Conservation (phyloP, 2,888 invertebrate species). For the Caenorhabditis becei region DNA sequence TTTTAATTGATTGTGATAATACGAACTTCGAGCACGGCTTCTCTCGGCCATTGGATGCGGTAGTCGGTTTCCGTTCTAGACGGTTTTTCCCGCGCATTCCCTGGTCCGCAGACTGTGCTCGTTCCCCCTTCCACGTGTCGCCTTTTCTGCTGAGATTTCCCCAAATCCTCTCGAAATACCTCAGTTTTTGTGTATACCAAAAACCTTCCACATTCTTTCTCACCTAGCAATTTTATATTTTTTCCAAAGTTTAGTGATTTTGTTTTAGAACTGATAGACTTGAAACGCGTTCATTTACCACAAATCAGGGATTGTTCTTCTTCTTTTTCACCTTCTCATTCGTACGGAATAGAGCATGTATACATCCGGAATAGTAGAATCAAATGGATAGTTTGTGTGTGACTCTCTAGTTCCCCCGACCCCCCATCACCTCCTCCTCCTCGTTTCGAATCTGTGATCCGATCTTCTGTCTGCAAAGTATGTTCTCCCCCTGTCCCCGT, state of each 20-base stretch:
- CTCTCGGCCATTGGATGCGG: background rate
- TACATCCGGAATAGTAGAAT: conserved; percentile 3
- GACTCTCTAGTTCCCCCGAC: conserved; percentile 1
- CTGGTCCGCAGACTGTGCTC: background rate
- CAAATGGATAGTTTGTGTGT: conserved; percentile 39
- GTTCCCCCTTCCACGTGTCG: conserved; percentile 4
- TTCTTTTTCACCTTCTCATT: too few relatives aligned
- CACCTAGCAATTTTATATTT: background rate
- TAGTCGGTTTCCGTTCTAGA: background rate
- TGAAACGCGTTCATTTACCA: conserved; percentile 41
- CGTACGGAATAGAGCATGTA: conserved; percentile 4
- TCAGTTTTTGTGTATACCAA: conserved; percentile 29
- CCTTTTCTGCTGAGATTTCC: conserved; percentile 21
- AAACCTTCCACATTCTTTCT: background rate
- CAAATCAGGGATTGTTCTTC: conserved; percentile 46
- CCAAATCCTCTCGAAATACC: conserved; percentile 1
- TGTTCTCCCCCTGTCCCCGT: conserved; percentile 24
- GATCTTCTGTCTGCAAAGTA: conserved; percentile 49
- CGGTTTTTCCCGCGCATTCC: background rate
- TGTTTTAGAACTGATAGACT: conserved; percentile 42
- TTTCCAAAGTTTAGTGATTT: conserved; percentile 38
- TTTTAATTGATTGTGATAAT: conserved; percentile 32
- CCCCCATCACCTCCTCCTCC: conserved; percentile 12
- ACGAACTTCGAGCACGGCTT: background rate
- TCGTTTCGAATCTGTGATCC: conserved; percentile 58